Evolutionary conservation across 1,140 invertebrate genomes (phyloP), one percentile per base, ranked within the genome.

Genomic region (Lordiphosa stackelbergi): DNA sequence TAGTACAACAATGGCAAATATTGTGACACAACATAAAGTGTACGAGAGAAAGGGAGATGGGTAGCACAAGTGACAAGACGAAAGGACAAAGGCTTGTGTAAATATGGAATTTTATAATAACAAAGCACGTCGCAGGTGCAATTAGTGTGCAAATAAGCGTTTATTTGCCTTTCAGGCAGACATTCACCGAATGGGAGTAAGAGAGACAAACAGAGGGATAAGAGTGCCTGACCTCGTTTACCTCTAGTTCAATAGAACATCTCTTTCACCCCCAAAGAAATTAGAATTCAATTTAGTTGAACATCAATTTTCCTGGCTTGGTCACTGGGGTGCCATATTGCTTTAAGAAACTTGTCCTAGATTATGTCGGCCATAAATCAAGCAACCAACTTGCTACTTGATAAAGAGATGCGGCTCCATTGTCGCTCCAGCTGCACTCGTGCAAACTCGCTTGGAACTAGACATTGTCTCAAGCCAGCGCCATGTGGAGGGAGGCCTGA

Each of bases 111-210:
- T 79, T 83, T 83, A 83, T 83, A 83, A 83, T 83, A 83, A 83
- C 77, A 83, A 83, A 83, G 77, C 77, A 83, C 77, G 77, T 83
- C 77, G 69, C 78, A 83, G 77, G 77, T 83, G 77, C 77, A 83
- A 83, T 83, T 83, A 83, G 77, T 83, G 77, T 83, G 77, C 77
- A 83, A 83, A 83, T 83, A 83, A 83, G 73, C 77, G 78, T 83
- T 81, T 83, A 84, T 83, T 83, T 83, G 78, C 69, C 61, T 58
- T 42, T 24, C 58, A 73, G 58, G 49, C 41, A 36, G 49, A 45
- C 7, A 54, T 22, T 12, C 28, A 43, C 16, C 16, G 42, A 28
- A 12, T 11, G 16, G 36, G 28, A 40, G 5, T 11, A 5, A 31
- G 5, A 46, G 38, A 31, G 34, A 10, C 22, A 13, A 53, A 9